phyloP scores from a whole-genome alignment of 2,113 vertebrate genomes.

The Butastur rufipennis region DNA sequence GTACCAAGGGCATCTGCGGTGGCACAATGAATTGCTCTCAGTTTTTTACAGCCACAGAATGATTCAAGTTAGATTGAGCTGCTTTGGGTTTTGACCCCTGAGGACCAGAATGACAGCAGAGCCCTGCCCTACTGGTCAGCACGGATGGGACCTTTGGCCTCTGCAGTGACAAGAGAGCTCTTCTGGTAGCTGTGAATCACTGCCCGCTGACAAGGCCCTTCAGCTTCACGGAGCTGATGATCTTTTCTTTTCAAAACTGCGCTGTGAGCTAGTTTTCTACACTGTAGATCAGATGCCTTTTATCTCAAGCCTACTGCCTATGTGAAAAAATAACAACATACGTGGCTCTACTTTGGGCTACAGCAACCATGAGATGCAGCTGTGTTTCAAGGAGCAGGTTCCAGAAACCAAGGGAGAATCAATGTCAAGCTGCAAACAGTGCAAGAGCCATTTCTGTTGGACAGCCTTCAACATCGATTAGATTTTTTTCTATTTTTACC shows the following conservation, averaged over 20 bases:
- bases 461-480: background rate
- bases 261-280: background rate
- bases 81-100: background rate
- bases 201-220: background rate
- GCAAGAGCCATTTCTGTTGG: background rate
- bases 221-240: background rate
- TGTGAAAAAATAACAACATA: background rate
- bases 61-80: background rate
- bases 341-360: background rate
- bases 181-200: background rate
- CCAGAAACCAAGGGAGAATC: background rate
- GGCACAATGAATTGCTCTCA: background rate
- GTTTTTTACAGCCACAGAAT: background rate
- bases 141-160: background rate
- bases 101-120: background rate
- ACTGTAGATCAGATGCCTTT: background rate
- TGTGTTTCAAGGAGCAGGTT: background rate
- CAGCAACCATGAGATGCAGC: background rate
- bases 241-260: background rate
- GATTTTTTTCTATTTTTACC: background rate
- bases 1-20: background rate
- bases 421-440: background rate
- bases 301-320: background rate
- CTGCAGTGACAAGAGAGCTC: background rate
- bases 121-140: background rate